Percentiles rank a stretch among this genome's conserved stretches.
These are phyloP conservation scores for Morphnarchus princeps DNA, from an alignment of 2,113 vertebrate species.

Conservation along the genomic window DNA sequence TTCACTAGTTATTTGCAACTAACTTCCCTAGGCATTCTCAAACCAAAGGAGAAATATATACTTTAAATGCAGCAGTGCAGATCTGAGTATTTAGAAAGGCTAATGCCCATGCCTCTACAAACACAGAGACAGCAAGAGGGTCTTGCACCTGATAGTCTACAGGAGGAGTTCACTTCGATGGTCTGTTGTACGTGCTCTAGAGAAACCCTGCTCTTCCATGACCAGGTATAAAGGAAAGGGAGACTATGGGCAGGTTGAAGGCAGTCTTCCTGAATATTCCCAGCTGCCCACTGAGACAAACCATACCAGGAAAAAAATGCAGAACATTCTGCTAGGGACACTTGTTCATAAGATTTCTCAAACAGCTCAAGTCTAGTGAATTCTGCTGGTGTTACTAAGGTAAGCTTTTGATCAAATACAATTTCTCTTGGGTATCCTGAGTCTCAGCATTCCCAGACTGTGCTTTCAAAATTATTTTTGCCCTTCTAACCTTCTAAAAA, in stretches of 20 bases:
- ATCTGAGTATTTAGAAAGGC: not conserved
- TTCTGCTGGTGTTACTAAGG: not conserved
- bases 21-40: not conserved
- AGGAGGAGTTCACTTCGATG: not conserved
- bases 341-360: not conserved
- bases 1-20: not conserved
- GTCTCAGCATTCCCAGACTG: not conserved
- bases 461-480: not conserved
- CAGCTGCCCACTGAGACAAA: not conserved
- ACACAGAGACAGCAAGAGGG: no score
- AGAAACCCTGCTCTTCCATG: not conserved
- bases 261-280: not conserved
- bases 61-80: not conserved
- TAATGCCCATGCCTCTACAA: not conserved
- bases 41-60: not conserved
- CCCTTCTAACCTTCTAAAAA: not conserved
- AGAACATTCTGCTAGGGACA: not conserved
- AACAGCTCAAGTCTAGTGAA: not conserved
- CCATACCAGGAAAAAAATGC: not conserved
- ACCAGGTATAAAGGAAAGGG: not conserved
- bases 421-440: not conserved
- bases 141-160: not conserved
- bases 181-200: fast-evolving
- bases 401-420: not conserved
- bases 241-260: not conserved